phyloP scores from a whole-genome alignment of 1,140 invertebrate species.

The Achroia grisella region DNA sequence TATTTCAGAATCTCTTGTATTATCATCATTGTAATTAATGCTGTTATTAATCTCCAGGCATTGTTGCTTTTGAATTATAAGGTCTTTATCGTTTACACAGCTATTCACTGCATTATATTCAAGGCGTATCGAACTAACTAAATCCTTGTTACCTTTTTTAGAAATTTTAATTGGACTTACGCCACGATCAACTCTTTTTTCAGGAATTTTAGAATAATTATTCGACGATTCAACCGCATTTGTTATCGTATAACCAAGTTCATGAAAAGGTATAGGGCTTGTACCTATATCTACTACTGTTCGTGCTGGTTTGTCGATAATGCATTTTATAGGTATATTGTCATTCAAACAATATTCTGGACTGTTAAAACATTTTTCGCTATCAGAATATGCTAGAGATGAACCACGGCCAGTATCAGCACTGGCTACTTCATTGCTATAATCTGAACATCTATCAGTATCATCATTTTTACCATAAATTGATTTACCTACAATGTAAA shows the following conservation, averaged over 20 bases:
- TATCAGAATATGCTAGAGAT: conserved; percentile 49
- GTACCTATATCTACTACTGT: conserved; percentile 2
- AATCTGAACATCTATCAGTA: conserved; percentile 23
- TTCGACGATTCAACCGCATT: too few species aligned
- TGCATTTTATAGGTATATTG: conserved; percentile 13
- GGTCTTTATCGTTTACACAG: too few species aligned
- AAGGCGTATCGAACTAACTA: too few species aligned
- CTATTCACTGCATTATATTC: too few species aligned
- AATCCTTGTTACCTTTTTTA: not conserved
- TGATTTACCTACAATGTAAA: too few species aligned
- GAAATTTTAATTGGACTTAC: conserved; percentile 16
- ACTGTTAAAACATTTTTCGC: conserved; percentile 45
- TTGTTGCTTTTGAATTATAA: conserved; percentile 1
- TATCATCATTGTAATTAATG: conserved; percentile 23
- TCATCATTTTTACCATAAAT: conserved; percentile 10
- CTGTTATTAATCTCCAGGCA: conserved; percentile 39
- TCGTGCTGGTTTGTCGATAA: conserved; percentile 7
- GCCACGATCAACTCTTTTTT: conserved; percentile 7
- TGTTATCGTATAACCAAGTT: too few species aligned
- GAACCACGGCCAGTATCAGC: conserved; percentile 54
- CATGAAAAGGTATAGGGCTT: conserved; percentile 10
- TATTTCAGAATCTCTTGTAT: conserved; percentile 40
- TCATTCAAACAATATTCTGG: conserved; percentile 35
- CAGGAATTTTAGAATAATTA: not conserved
- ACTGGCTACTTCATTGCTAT: conserved; percentile 40